Conservation (phyloP, 2,888 invertebrate species). For the Anthrax anthrax region DNA sequence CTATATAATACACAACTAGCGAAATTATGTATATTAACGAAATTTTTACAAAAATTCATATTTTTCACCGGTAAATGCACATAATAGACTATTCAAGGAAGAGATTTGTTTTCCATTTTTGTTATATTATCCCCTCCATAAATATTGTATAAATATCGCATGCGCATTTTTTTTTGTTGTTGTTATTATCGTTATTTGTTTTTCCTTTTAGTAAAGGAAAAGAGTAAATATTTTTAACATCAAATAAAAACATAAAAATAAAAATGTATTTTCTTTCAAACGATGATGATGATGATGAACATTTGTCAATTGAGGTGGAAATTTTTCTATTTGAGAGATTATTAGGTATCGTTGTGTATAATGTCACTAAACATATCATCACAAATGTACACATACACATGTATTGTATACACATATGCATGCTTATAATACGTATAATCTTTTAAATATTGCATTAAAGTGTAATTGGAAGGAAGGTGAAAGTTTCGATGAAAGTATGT, state of each 20-base stretch:
- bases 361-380: too few species aligned
- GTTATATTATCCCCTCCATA: background rate
- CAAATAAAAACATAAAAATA: too few species aligned
- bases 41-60: background rate
- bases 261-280: background rate
- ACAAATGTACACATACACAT: too few species aligned
- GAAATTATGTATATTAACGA: background rate
- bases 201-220: too few species aligned
- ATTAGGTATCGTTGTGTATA: too few species aligned
- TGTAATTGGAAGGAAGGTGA: background rate
- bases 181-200: too few species aligned
- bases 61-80: background rate
- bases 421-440: background rate
- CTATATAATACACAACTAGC: too few species aligned
- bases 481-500: background rate
- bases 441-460: background rate
- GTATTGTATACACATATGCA: background rate
- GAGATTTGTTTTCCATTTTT: background rate
- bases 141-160: background rate
- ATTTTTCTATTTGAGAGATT: background rate
- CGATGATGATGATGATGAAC: background rate
- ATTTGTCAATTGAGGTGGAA: background rate
- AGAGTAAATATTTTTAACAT: background rate
- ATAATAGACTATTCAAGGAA: background rate
- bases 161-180: background rate